Conservation (phyloP, 2,888 invertebrate species). For the Cenopis cana region DNA sequence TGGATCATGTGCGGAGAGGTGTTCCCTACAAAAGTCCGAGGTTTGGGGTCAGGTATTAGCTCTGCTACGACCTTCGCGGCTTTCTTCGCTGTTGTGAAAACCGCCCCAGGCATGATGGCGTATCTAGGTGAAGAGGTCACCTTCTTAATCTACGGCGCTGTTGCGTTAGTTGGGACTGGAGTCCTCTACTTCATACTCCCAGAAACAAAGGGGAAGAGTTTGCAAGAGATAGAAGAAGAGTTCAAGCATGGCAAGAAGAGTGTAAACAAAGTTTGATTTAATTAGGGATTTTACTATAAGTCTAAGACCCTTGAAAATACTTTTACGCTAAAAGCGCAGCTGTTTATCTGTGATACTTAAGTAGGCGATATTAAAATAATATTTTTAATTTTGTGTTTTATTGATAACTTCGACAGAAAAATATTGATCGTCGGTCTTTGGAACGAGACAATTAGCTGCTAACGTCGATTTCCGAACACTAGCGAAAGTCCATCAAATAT, state of each 20-base stretch:
- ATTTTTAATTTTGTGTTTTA: constrained; percentile 47
- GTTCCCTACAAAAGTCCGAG: constrained; percentile 86
- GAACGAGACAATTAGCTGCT: no score
- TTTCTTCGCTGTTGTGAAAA: constrained; percentile 88
- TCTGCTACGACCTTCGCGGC: constrained; percentile 87
- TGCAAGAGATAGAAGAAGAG: constrained; percentile 88
- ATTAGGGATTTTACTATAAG: constrained; percentile 37
- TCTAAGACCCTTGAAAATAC: constrained; percentile 49
- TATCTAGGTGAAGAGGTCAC: constrained; percentile 85
- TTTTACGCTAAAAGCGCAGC: constrained; percentile 61
- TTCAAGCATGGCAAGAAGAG: constrained; percentile 70
- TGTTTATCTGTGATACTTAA: constrained; percentile 76
- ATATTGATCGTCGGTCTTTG: no score
- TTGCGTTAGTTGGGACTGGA: constrained; percentile 85
- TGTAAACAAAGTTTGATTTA: constrained; percentile 59
- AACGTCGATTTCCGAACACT: no score
- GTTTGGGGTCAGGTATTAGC: constrained; percentile 88
- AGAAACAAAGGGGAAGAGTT: constrained; percentile 88
- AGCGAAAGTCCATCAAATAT: no score
- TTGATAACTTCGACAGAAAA: constrained; percentile 22
- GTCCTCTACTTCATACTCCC: constrained; percentile 86
- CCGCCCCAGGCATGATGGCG: constrained; percentile 86
- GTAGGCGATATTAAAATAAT: constrained; percentile 58
- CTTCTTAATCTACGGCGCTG: constrained; percentile 86
- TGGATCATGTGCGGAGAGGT: constrained; percentile 92